These are phyloP conservation scores for Mesocricetus auratus DNA, from an alignment of 2,113 vertebrate genomes.

Conservation along the genomic window DNA sequence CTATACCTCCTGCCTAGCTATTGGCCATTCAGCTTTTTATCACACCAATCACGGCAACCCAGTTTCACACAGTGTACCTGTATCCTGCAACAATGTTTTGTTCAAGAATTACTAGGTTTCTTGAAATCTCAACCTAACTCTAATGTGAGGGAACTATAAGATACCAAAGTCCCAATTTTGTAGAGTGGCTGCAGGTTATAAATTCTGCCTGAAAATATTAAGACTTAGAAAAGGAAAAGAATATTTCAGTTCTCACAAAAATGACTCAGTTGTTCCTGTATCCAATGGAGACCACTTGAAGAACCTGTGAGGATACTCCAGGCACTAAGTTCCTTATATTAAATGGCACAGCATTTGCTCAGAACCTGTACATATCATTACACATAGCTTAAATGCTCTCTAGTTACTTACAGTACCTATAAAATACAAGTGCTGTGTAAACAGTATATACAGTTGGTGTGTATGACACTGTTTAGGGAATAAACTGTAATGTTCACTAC, in stretches of 20 bases:
- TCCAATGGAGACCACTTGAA: not conserved
- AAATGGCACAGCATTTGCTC: not conserved
- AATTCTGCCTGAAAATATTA: conserved; percentile 37
- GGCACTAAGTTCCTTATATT: not conserved
- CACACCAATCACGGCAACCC: not conserved
- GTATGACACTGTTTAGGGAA: not conserved
- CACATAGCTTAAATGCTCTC: not conserved
- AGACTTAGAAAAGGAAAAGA: not conserved
- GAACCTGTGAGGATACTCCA: not conserved
- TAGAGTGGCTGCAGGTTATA: not conserved
- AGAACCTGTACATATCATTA: too few species aligned
- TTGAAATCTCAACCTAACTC: conserved; percentile 35
- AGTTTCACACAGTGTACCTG: not conserved
- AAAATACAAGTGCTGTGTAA: not conserved
- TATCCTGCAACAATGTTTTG: not conserved
- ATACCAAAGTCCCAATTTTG: not conserved
- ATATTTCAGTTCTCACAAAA: not conserved
- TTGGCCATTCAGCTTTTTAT: not conserved
- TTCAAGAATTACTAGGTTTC: not conserved
- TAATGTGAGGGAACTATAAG: not conserved
- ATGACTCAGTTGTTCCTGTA: not conserved
- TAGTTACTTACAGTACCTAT: not conserved
- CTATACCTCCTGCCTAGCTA: not conserved
- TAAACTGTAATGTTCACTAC: not conserved
- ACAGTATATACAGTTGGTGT: not conserved